Base-by-base conservation (phyloP, 23 tunicate genomes). In the Botrylloides violaceus region DNA sequence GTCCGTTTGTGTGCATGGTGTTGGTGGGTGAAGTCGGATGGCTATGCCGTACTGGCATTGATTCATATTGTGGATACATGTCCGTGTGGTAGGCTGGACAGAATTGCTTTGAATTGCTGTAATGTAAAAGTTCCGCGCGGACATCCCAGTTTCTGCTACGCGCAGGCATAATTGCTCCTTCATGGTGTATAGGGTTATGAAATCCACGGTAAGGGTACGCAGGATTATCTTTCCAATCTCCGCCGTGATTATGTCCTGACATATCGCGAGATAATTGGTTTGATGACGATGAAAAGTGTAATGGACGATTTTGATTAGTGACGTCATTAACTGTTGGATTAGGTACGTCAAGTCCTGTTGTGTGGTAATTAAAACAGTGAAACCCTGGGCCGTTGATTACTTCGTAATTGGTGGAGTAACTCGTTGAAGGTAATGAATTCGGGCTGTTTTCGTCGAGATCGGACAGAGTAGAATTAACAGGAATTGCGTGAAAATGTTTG, bases 381-480 rank as follows among this genome's bases (percentile, higher is more conserved):
- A 15, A 43, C 15, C 12, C 15, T 15, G 53, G 53, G 15, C 53
- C 53, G 53, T 43, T 43, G 12, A 43, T 15, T 15, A 43, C 15
- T 43, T 43, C 53, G 53, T 43, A 43, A 43, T 43, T 43, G 9
- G 53, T 43, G 9, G 53, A 43, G 53, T 43, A 43, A 15, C 53
- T 43, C 53, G 53, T 43, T 15, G 53, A 43, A 43, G 53, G 12
- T 7, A 15, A 7, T 9, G 53, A 43, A 43, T 43, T 15, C 15
- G 53, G 53, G 53, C 53, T 43, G 53, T 43, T 9, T 15, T 43
- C 53, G 53, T 43, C 53, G 53, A 43, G 53, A 43, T 43, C 53
- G 12, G 53, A 43, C 15, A 43, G 53, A 15, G 9, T 43, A 7
- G 53, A 9, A 43, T 9, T 43, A 15, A 43, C 53, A 9, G 53